Evolutionary conservation across 2,113 vertebrate species (phyloP), one percentile per base, ranked within the genome.

Genomic region (Syngnathus typhle): DNA sequence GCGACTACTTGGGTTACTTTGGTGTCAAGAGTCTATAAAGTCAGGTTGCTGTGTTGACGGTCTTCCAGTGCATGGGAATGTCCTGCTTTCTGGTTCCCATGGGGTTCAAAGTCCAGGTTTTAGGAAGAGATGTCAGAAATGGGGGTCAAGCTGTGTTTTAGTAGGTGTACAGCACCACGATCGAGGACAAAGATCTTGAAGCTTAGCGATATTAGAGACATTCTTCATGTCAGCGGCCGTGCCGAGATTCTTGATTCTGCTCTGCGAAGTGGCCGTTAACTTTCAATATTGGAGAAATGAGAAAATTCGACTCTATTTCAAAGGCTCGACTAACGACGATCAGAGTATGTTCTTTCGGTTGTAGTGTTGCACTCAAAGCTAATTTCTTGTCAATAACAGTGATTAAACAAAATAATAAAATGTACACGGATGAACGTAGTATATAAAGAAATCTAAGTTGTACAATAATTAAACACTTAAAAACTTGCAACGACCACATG

Each of bases 401-500:
- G 64, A 64, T 75, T 71, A 64, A 63, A 68, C 60, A 8, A 73
- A 66, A 69, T 41, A 52, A 70, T 8, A 43, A 41, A 47, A 71
- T 2, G 37, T 68, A 69, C 46, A 77, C 18, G 72, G 32, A n/a
- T 32, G 66, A 59, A 47, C 8, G 74, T 73, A 70, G 74, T 73
- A 70, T 65, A 73, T 67, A 82, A 69, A 72, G 60, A 74, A 67
- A 73, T 76, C 79, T 65, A 77, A 7, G 71, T 72, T 77, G 60
- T 75, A 83, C n/a, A 77, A 82, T 32, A 85, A 79, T 74, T 64
- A 76, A 82, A 83, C 77, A 76, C 73, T 71, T 67, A 78, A 83
- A 79, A 65, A 68, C 59, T 52, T 78, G 80, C 83, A 90, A 73
- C 72, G 86, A 89, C 87, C 90, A 90, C 92, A 94, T 96, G 94